Evolutionary conservation across 2,113 vertebrate species (phyloP).

Genomic region (Cathartes aura): DNA sequence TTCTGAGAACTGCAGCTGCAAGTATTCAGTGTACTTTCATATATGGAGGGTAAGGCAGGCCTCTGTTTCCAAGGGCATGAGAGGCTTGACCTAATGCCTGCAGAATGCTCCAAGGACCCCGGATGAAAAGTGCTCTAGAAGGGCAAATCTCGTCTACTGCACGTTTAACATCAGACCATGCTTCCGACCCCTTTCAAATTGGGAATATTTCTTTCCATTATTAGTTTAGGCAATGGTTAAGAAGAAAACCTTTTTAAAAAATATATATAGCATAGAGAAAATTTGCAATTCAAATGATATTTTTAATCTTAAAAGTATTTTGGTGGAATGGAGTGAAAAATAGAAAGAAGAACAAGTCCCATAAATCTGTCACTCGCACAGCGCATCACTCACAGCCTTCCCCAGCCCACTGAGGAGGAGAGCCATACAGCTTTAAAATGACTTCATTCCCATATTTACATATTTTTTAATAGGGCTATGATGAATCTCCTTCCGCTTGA

Average conservation of each 20-base stretch:
- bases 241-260: constrained; percentile 31
- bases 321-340: constrained; percentile 58
- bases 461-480: constrained; percentile 85
- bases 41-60: not conserved
- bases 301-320: constrained; percentile 75
- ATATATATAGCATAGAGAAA: constrained; percentile 13
- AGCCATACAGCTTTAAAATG: constrained; percentile 75
- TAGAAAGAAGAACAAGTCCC: constrained; percentile 45
- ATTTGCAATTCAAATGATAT: constrained; percentile 72
- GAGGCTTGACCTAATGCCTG: not conserved
- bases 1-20: not conserved
- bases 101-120: not conserved
- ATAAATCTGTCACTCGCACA: constrained; percentile 53
- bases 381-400: constrained; percentile 62
- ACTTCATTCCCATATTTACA: constrained; percentile 83
- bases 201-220: constrained; percentile 25
- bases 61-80: not conserved
- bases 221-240: constrained; percentile 45
- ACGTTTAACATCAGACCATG: not conserved
- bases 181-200: not conserved
- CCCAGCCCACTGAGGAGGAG: constrained; percentile 53
- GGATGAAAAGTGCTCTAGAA: not conserved
- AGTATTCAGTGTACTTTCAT: not conserved
- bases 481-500: constrained; percentile 86
- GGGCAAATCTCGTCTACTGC: not conserved